Conservation (phyloP, 2,888 invertebrate genomes). For the Macrophya alboannulata region DNA sequence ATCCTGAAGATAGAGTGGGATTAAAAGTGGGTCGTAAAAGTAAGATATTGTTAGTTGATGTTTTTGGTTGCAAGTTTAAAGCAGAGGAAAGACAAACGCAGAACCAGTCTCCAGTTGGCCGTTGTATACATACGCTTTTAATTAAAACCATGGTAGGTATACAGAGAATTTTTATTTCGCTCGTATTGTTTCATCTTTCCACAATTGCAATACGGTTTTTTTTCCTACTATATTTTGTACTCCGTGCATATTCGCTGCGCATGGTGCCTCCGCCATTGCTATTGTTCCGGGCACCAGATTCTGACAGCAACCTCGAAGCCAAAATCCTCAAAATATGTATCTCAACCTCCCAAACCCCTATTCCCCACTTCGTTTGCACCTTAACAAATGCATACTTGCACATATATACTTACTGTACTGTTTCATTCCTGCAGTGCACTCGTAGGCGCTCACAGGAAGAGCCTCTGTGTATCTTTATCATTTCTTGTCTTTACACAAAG, state of each 20-base stretch:
- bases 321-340: neutral
- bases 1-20: neutral
- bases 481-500: constrained; percentile 38
- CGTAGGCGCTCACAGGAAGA: neutral
- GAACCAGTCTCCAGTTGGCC: too few species aligned
- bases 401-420: neutral
- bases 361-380: neutral
- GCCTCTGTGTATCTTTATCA: constrained; percentile 13
- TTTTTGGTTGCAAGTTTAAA: neutral
- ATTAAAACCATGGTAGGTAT: constrained; percentile 29
- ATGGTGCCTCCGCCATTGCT: constrained; percentile 8
- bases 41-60: neutral
- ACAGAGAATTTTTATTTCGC: constrained; percentile 29
- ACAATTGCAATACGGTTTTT: constrained; percentile 12
- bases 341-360: neutral
- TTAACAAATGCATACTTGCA: neutral
- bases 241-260: neutral
- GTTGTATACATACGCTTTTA: constrained; percentile 23
- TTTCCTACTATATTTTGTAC: neutral
- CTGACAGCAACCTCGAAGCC: constrained; percentile 34
- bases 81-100: neutral
- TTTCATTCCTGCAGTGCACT: neutral
- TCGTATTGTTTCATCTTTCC: constrained; percentile 23
- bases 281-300: constrained; percentile 20
- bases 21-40: neutral